Evolutionary conservation across 2,797 vertebrate species (phyloP).

Genomic region (Bovichtus diacanthus): DNA sequence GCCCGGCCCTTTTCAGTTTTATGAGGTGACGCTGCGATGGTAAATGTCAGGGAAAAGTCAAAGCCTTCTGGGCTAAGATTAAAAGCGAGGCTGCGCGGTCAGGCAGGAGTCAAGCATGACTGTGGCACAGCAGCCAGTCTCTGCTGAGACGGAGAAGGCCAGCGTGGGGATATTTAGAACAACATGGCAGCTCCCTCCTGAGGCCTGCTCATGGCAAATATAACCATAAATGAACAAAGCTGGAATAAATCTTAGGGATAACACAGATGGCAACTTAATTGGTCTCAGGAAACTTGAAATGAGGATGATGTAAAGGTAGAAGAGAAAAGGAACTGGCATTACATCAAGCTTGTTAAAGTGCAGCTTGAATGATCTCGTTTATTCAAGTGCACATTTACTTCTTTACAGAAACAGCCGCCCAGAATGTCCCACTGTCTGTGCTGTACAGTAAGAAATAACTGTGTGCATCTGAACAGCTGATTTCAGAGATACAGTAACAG

Average conservation of each 20-base stretch:
- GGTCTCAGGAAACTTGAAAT: background rate
- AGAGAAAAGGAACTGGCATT: background rate
- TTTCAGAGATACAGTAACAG: no score
- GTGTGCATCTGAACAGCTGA: no score
- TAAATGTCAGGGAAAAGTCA: conserved; percentile 77
- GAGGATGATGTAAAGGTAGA: conserved; percentile 29
- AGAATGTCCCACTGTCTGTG: no score
- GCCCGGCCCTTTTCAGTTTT: conserved; percentile 15
- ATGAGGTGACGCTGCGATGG: conserved; percentile 37
- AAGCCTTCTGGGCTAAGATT: conserved; percentile 62
- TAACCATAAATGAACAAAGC: background rate
- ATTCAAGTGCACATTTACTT: background rate
- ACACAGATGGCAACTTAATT: background rate
- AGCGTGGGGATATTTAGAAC: conserved; percentile 17
- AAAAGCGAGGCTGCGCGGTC: conserved; percentile 45
- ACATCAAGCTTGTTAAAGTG: background rate
- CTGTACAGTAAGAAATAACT: no score
- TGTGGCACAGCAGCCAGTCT: background rate
- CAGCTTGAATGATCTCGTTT: background rate
- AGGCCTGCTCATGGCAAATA: conserved; percentile 7
- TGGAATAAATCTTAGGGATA: background rate
- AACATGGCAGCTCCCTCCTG: conserved; percentile 9
- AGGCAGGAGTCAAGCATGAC: conserved; percentile 50
- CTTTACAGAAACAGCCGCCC: no score
- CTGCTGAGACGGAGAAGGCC: conserved; percentile 37